Evolutionary conservation across 1,140 invertebrate species (phyloP).

Genomic region (Nymphalis io): DNA sequence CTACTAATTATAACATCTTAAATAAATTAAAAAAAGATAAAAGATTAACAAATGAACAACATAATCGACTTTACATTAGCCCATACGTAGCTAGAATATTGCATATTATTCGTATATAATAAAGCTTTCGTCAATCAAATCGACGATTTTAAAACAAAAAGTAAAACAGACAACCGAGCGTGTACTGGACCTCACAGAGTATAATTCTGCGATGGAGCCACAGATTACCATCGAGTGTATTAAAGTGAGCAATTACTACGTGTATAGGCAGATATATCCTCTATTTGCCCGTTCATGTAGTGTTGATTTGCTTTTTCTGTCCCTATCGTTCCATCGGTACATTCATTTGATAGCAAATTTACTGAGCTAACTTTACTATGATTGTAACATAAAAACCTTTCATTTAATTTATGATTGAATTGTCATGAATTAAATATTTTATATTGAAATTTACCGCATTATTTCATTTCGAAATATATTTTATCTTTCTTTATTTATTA

Average conservation of each 20-base stretch:
- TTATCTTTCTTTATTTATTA: too few species aligned
- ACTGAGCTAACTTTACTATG: slow-evolving; percentile 8
- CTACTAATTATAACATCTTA: too few species aligned
- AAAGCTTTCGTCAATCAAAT: neutral
- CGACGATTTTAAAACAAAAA: neutral
- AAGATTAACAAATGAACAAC: too few species aligned
- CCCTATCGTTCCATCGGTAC: slow-evolving; percentile 3
- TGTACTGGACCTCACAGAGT: neutral
- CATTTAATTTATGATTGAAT: slow-evolving; percentile 1
- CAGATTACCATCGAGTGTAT: slow-evolving; percentile 11
- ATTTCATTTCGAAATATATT: too few species aligned
- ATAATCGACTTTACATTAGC: too few species aligned
- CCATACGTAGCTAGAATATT: too few species aligned
- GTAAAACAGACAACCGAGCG: neutral
- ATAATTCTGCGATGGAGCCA: neutral
- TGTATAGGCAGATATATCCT: slow-evolving; percentile 4
- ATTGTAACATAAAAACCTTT: neutral
- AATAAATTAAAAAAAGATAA: too few species aligned
- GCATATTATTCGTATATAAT: neutral
- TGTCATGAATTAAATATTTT: neutral
- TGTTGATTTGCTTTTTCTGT: slow-evolving; percentile 27
- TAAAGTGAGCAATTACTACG: slow-evolving; percentile 26
- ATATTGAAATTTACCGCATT: too few species aligned
- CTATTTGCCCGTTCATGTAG: neutral
- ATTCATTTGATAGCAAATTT: slow-evolving; percentile 18